Evolutionary conservation across 2,797 vertebrate species (phyloP).

Genomic region (Nyctalus aviator): DNA sequence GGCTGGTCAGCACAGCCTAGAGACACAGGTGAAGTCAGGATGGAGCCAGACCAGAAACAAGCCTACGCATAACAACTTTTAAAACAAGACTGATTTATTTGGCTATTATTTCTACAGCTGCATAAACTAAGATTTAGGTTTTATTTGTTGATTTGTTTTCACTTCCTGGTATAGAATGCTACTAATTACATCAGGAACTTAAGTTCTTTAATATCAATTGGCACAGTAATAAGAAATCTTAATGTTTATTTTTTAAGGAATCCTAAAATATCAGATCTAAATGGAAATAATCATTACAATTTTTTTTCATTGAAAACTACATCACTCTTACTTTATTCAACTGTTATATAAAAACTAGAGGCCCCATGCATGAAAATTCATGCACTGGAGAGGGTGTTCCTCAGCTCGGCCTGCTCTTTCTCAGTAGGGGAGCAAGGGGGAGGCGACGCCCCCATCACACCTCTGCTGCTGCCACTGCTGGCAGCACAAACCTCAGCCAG

Average conservation of each 20-base stretch:
- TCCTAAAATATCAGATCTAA: slow-evolving; percentile 7
- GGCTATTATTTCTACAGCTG: slow-evolving; percentile 33
- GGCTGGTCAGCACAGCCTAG: background rate
- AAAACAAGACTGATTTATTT: slow-evolving; percentile 62
- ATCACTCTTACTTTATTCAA: slow-evolving; percentile 33
- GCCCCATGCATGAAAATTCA: too few relatives aligned
- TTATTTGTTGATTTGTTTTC: slow-evolving; percentile 47
- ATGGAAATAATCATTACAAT: background rate
- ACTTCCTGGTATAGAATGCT: background rate
- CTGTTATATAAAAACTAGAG: background rate
- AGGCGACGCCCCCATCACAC: too few relatives aligned
- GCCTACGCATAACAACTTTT: background rate
- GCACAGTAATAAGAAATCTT: slow-evolving; percentile 12
- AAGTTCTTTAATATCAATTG: background rate
- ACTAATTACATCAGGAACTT: slow-evolving; percentile 38
- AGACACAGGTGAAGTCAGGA: background rate
- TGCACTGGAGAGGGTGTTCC: too few relatives aligned
- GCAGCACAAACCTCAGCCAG: too few relatives aligned
- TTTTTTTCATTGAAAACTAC: background rate
- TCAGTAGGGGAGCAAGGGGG: too few relatives aligned
- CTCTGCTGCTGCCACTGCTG: too few relatives aligned
- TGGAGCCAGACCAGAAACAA: background rate
- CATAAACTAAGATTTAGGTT: slow-evolving; percentile 58
- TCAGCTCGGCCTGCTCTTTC: too few relatives aligned
- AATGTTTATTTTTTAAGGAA: slow-evolving; percentile 28